Evolutionary conservation across 2,888 invertebrate species (phyloP).

Genomic region (Agonopterix heracliana): DNA sequence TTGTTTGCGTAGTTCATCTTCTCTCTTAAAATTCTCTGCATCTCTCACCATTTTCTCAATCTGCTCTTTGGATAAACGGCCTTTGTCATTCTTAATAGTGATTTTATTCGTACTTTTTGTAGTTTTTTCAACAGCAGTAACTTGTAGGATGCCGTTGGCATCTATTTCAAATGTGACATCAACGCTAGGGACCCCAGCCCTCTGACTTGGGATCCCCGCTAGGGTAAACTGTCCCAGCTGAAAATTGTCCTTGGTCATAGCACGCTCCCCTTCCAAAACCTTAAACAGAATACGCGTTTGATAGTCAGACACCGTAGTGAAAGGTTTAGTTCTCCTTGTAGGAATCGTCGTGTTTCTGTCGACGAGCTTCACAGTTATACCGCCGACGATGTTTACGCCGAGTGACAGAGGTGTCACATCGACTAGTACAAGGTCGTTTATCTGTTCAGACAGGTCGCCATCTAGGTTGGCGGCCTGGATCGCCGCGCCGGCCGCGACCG

Average conservation of each 20-base stretch:
- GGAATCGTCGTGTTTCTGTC: conserved; percentile 80
- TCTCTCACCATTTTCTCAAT: conserved; percentile 83
- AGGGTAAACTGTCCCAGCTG: conserved; percentile 73
- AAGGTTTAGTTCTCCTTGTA: conserved; percentile 78
- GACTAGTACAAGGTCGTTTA: conserved; percentile 77
- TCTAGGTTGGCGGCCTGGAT: conserved; percentile 80
- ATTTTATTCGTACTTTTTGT: conserved; percentile 79
- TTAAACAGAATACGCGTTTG: conserved; percentile 82
- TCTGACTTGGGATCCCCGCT: conserved; percentile 76
- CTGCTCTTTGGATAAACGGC: conserved; percentile 83
- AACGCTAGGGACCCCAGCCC: conserved; percentile 75
- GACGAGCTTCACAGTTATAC: conserved; percentile 82
- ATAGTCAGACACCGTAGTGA: conserved; percentile 85
- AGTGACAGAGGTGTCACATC: conserved; percentile 76
- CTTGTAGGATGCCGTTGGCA: conserved; percentile 84
- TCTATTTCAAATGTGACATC: conserved; percentile 81
- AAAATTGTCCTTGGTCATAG: conserved; percentile 83
- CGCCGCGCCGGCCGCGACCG: conserved; percentile 83
- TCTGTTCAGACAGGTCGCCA: conserved; percentile 79
- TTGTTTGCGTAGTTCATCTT: conserved; percentile 78
- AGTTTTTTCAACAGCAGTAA: conserved; percentile 80
- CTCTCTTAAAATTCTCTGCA: conserved; percentile 79
- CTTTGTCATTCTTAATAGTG: conserved; percentile 84
- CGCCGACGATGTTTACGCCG: conserved; percentile 83
- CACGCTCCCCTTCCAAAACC: conserved; percentile 82